Base-by-base conservation (phyloP, 30 jellyfish, hydroid and myxozoan genomes). In the Phacellophora camtschatica region DNA sequence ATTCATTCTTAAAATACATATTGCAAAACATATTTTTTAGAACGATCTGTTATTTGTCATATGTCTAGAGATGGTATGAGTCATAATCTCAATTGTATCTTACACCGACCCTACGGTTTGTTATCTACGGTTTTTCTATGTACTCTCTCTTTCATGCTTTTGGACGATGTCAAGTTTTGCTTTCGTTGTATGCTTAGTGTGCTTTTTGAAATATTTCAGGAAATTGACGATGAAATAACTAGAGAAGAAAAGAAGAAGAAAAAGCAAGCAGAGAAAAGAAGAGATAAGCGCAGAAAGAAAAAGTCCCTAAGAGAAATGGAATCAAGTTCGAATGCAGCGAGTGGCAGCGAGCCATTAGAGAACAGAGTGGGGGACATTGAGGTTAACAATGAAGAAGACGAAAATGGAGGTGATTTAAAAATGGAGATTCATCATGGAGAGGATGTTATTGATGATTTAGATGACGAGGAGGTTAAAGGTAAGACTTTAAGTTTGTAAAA, bases 231-330 rank as follows among this genome's bases (percentile, higher is more conserved):
- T 30, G 99, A 94, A 49, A 87, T 71, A 19, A 79, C 86, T 34
- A 84, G 99, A 18, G 99, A 94, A 67, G 99, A 94, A 37, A 94
- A 82, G 85, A 94, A 93, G 74, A 94, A 94, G 90, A 84, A 94
- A 62, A 87, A 94, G 45, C 90, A 81, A 43, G 99, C 99, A 1
- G 99, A 97, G 51, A 94, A 87, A 57, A 81, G 99, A 50, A 58
- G 99, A 28, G 97, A 94, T 65, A 87, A 94, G 77, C 82, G 95
- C 18, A 82, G 94, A 25, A 85, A 78, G 82, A 87, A 87, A 37
- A 87, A 87, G 48, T 77, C 96, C 5, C 84, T 77, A 4, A 71
- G 96, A 32, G 96, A 77, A 24, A 46, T 56, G 81, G 96, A 87
- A 48, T 13, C 86, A 13, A 73, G 45, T 30, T 54, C 88, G 34